These are phyloP conservation scores for Condylura cristata DNA, from an alignment of 2,113 vertebrate genomes.

Conservation along the genomic window DNA sequence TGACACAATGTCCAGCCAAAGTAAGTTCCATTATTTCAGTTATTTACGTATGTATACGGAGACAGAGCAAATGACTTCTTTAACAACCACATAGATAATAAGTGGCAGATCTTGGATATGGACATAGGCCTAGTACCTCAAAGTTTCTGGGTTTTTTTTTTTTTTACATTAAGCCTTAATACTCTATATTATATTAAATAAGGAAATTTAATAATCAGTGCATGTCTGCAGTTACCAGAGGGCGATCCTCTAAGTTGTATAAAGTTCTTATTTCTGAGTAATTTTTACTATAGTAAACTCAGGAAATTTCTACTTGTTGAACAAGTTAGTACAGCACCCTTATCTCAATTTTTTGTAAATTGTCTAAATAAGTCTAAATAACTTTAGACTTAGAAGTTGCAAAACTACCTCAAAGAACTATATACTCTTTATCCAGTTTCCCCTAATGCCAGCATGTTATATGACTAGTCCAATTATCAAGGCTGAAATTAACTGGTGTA, in stretches of 20 bases:
- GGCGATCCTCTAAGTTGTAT: background rate
- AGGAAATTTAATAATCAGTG: background rate
- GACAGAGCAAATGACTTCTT: background rate
- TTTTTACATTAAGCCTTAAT: background rate
- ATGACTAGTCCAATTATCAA: background rate
- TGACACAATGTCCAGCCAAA: background rate
- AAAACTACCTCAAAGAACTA: background rate
- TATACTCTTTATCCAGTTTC: background rate
- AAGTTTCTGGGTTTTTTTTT: background rate
- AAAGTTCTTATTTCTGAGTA: background rate
- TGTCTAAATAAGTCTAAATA: too few species aligned
- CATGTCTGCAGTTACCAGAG: background rate
- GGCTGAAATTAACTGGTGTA: background rate
- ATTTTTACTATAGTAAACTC: background rate
- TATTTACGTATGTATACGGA: background rate
- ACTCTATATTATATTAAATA: background rate
- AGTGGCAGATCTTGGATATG: background rate
- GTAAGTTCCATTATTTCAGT: background rate
- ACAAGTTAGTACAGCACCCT: background rate
- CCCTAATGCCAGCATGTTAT: background rate
- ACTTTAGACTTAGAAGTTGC: constrained; percentile 6
- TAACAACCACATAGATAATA: background rate
- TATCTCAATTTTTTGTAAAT: background rate
- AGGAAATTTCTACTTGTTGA: constrained; percentile 11
- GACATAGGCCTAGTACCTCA: background rate